These are phyloP conservation scores for Cecropterus lyciades DNA, from an alignment of 1,140 invertebrate genomes.

Conservation along the genomic window DNA sequence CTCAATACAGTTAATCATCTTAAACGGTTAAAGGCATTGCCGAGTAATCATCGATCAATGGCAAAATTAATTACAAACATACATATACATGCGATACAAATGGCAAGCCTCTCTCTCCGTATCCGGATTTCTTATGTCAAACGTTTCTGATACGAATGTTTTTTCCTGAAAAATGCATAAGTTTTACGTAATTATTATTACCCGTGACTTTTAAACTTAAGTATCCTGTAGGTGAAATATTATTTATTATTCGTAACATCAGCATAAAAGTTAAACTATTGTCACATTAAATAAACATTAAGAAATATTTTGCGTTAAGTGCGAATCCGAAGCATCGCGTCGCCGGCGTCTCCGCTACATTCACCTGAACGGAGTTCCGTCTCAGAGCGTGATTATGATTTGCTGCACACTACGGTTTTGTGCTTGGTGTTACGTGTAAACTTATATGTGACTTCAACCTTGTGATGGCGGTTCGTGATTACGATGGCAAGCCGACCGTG, in stretches of 20 bases:
- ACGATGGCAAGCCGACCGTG: slow-evolving; percentile 72
- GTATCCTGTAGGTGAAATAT: background rate
- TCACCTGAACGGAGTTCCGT: slow-evolving; percentile 33
- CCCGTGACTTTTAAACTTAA: too few species aligned
- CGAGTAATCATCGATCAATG: too few species aligned
- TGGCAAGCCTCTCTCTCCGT: too few species aligned
- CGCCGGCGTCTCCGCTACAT: slow-evolving; percentile 9
- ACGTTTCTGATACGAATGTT: too few species aligned
- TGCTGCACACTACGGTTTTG: slow-evolving; percentile 34
- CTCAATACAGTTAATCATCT: too few species aligned
- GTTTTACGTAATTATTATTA: too few species aligned
- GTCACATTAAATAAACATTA: slow-evolving; percentile 26
- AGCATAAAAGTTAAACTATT: slow-evolving; percentile 20
- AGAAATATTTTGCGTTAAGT: slow-evolving; percentile 17
- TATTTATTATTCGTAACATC: slow-evolving; percentile 8
- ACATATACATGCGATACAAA: too few species aligned
- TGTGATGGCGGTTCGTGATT: slow-evolving; percentile 67
- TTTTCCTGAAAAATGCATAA: too few species aligned
- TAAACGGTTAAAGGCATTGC: too few species aligned
- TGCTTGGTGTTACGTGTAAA: slow-evolving; percentile 42
- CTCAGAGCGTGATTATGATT: slow-evolving; percentile 37
- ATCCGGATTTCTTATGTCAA: too few species aligned
- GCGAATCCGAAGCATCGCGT: slow-evolving; percentile 11
- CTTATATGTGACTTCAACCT: slow-evolving; percentile 60
- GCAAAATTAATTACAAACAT: too few species aligned